phyloP scores from a whole-genome alignment of 2,797 vertebrate genomes.

The Spheniscus humboldti region DNA sequence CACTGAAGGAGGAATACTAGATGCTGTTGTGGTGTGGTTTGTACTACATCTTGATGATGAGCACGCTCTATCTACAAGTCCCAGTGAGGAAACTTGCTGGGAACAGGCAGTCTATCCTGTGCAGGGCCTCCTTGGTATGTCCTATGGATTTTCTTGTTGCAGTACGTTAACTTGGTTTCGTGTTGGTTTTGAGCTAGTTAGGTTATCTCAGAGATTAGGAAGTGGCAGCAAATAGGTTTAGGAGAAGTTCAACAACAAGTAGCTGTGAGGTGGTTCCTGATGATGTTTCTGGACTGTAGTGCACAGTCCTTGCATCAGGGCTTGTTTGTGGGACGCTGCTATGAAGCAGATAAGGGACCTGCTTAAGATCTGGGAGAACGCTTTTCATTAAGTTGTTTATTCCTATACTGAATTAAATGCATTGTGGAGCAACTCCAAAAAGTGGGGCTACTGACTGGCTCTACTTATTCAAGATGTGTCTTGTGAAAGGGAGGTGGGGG shows the following conservation, averaged over 20 bases:
- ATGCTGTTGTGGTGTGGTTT: slow-evolving; percentile 95
- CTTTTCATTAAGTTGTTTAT: not conserved
- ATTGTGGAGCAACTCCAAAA: not conserved
- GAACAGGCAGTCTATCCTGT: slow-evolving; percentile 95
- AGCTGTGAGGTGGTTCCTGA: not conserved
- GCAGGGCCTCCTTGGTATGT: slow-evolving; percentile 80
- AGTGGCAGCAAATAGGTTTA: not conserved
- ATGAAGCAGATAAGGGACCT: not conserved
- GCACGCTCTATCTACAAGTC: slow-evolving; percentile 87
- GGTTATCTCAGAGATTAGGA: not conserved
- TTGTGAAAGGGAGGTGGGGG: not conserved
- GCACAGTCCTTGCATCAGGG: not conserved
- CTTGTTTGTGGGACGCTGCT: not conserved
- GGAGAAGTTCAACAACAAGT: not conserved
- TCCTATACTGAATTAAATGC: not conserved
- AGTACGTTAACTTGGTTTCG: not conserved
- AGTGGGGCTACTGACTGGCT: not conserved
- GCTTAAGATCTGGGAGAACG: not conserved
- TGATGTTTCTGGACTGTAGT: not conserved
- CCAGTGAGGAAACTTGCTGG: slow-evolving; percentile 94
- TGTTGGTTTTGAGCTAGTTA: not conserved
- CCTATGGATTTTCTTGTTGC: not conserved
- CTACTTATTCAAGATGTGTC: not conserved
- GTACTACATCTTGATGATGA: slow-evolving; percentile 92
- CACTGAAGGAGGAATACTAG: slow-evolving; percentile 80